These are phyloP conservation scores for Carollia perspicillata DNA, from an alignment of 2,113 vertebrate species.

Conservation along the genomic window DNA sequence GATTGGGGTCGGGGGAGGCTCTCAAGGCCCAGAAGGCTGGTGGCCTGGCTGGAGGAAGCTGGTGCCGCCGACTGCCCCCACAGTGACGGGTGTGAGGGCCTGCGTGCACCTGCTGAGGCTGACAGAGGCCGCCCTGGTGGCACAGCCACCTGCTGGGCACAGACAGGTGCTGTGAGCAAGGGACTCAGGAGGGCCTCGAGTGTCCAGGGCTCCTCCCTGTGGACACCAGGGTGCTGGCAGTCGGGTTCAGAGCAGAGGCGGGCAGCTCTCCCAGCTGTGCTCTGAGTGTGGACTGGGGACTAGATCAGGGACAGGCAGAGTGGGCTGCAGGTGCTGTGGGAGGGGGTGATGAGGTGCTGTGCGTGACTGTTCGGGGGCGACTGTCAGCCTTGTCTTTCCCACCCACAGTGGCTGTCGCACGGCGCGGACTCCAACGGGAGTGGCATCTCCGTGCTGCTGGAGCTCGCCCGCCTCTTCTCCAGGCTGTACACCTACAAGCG, in stretches of 20 bases:
- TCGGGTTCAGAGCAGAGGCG: not conserved
- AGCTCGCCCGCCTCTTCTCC: slow-evolving; percentile 96
- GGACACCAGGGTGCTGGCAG: not conserved
- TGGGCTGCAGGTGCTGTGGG: no score
- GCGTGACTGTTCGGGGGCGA: rapidly evolving
- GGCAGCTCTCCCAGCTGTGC: not conserved
- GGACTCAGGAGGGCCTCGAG: not conserved
- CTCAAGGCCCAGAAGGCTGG: not conserved
- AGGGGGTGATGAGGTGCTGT: rapidly evolving
- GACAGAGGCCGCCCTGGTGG: no score
- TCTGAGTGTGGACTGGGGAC: rapidly evolving
- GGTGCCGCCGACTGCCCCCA: rapidly evolving
- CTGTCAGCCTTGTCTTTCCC: rapidly evolving
- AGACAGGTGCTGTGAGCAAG: no score
- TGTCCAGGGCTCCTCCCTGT: not conserved
- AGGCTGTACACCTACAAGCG: slow-evolving; percentile 98
- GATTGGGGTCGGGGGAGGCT: not conserved
- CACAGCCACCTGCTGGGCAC: not conserved
- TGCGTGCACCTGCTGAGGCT: not conserved
- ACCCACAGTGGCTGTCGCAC: slow-evolving; percentile 92
- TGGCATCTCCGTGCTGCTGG: slow-evolving; percentile 91
- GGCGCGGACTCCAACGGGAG: slow-evolving; percentile 97
- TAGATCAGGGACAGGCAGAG: rapidly evolving
- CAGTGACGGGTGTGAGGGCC: not conserved
- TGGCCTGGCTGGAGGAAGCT: not conserved